Evolutionary conservation across 2,113 vertebrate species (phyloP), one percentile per base, ranked within the genome.

Genomic region (Ptyas mucosa): DNA sequence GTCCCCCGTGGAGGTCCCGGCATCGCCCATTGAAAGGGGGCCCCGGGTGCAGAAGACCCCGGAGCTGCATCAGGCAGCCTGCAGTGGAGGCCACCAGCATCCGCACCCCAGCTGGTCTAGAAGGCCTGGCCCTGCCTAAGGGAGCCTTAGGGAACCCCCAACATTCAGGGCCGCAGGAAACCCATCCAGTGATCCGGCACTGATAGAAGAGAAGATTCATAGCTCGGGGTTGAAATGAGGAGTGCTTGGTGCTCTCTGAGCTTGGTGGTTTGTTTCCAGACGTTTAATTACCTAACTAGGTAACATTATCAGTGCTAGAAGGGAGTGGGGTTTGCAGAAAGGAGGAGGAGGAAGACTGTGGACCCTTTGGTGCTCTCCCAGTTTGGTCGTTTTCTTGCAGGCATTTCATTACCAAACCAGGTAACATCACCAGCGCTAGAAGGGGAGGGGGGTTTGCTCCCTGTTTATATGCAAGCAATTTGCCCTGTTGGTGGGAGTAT

Each of bases 151-250:
- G n/a, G 14, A 43, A 43, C n/a, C 14, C 12, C n/a, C n/a, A 34
- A 34, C 64, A 1, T 2, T n/a, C 29, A 69, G 64, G 64, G 29
- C 64, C 64, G 7, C n/a, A 2, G 14, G n/a, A n/a, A 34, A 14
- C 5, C 64, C 14, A 2, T 34, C n/a, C n/a, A 0, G 11, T 2
- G 29, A n/a, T 18, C 14, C 2, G 24, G 26, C 61, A 0, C 61
- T 64, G 61, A 24, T 0, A 5, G 61, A 29, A 11, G 58, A 10
- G 57, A 11, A 8, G 57, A 24, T 58, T 58, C 0, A 0, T 58
- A 58, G 57, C 57, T 58, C 23, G 8, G 26, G 26, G 58, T 29
- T 61, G 58, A 61, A 4, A 29, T 29, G 58, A 29, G 26, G 61
- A 4, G 3, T 11, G 8, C 3, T 61, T 10, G 58, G 58, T 10